phyloP scores from a whole-genome alignment of 2,113 vertebrate species.

The Macheiramphus alcinus region DNA sequence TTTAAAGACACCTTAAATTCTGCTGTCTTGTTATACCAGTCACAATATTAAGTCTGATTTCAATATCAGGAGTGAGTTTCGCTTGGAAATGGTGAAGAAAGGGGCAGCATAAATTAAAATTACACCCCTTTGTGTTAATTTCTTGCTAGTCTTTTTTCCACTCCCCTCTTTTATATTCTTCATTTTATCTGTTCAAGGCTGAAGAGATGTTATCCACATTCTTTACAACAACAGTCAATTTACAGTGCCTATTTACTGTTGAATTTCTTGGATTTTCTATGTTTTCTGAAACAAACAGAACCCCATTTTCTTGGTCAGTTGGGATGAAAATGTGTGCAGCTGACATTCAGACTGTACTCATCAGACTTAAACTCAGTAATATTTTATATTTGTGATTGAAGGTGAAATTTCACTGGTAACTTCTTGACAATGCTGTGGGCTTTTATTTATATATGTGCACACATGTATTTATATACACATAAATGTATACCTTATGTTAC shows the following conservation, averaged over 20 bases:
- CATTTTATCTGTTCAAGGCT: background rate
- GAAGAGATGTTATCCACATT: background rate
- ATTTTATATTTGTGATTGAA: background rate
- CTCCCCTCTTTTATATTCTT: background rate
- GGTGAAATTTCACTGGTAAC: background rate
- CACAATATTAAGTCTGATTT: background rate
- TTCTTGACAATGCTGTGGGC: background rate
- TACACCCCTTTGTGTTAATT: background rate
- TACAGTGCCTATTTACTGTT: background rate
- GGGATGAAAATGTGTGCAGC: background rate
- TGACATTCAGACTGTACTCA: background rate
- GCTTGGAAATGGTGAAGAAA: background rate
- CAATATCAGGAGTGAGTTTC: background rate
- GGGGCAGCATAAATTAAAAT: background rate
- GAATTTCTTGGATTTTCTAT: background rate
- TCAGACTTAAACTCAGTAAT: background rate
- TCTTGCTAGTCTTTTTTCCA: background rate
- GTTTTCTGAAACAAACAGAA: background rate
- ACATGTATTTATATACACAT: background rate
- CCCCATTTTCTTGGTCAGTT: background rate
- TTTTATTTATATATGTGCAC: background rate
- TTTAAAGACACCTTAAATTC: background rate
- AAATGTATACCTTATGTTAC: background rate
- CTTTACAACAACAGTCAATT: background rate
- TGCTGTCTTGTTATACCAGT: background rate